Conservation (phyloP, 2,888 invertebrate species). For the Macrostomum cliftonense region DNA sequence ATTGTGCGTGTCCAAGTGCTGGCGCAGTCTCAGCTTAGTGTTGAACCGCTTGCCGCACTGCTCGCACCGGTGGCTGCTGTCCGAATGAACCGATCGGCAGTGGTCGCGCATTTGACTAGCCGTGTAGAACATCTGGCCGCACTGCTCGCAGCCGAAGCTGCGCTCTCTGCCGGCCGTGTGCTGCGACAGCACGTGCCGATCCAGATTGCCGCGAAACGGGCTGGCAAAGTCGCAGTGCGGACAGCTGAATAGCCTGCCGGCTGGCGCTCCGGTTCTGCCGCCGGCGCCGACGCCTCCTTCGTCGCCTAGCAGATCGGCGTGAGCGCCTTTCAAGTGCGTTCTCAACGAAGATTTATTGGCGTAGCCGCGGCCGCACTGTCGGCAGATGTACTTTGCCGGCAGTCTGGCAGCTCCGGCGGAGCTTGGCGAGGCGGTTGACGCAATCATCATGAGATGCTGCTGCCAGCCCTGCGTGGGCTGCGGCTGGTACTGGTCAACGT, state of each 20-base stretch:
- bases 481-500: too few species aligned
- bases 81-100: conserved; percentile 22
- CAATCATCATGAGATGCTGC: too few species aligned
- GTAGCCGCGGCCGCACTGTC: conserved; percentile 27
- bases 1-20: conserved; percentile 24
- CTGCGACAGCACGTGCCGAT: conserved; percentile 25
- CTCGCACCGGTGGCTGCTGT: conserved; percentile 22
- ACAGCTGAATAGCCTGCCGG: conserved; percentile 24
- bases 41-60: conserved; percentile 27
- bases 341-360: conserved; percentile 28
- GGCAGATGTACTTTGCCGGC: conserved; percentile 14
- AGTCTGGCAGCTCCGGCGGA: too few species aligned
- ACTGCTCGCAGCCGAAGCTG: conserved; percentile 18
- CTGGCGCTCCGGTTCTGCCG: too few species aligned
- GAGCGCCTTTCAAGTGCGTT: conserved; percentile 15
- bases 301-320: background rate
- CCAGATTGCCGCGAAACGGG: conserved; percentile 26
- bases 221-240: conserved; percentile 23
- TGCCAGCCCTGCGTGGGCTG: too few species aligned
- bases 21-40: conserved; percentile 20
- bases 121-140: conserved; percentile 25
- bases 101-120: conserved; percentile 25
- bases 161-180: conserved; percentile 17
- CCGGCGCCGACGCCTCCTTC: conserved; percentile 10
- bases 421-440: too few species aligned